Evolutionary conservation across 2,797 vertebrate species (phyloP).

Genomic region (Phyllotis vaccarum): DNA sequence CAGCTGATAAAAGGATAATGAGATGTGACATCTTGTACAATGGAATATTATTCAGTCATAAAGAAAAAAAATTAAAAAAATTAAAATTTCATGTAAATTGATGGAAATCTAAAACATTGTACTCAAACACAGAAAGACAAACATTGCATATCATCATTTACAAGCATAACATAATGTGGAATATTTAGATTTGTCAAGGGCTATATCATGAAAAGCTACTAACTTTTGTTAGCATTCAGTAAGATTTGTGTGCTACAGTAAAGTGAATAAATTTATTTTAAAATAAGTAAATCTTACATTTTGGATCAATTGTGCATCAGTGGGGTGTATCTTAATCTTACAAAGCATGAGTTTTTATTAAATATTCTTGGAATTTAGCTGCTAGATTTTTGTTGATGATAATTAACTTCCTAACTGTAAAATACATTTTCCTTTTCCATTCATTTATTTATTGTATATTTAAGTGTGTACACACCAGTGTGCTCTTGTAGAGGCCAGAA

Average conservation of each 20-base stretch:
- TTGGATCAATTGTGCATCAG: background rate
- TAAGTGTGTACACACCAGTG: background rate
- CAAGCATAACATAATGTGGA: background rate
- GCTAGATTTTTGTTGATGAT: background rate
- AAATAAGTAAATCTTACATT: background rate
- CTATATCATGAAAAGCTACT: background rate
- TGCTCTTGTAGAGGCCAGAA: background rate
- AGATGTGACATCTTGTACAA: background rate
- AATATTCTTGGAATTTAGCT: background rate
- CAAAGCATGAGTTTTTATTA: background rate
- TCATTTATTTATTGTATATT: background rate
- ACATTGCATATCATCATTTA: background rate
- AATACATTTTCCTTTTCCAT: background rate
- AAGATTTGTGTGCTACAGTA: background rate
- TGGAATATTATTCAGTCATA: background rate
- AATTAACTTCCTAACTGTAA: background rate
- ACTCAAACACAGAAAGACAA: background rate
- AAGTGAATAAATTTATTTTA: background rate
- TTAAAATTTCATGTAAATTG: background rate
- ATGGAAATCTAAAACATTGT: background rate
- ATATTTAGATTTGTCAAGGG: background rate
- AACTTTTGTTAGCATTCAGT: background rate
- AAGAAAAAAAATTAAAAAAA: background rate
- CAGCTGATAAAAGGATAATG: background rate
- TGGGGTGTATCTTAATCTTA: background rate